Conservation (phyloP, 2,113 vertebrate species). For the Canis aureus region DNA sequence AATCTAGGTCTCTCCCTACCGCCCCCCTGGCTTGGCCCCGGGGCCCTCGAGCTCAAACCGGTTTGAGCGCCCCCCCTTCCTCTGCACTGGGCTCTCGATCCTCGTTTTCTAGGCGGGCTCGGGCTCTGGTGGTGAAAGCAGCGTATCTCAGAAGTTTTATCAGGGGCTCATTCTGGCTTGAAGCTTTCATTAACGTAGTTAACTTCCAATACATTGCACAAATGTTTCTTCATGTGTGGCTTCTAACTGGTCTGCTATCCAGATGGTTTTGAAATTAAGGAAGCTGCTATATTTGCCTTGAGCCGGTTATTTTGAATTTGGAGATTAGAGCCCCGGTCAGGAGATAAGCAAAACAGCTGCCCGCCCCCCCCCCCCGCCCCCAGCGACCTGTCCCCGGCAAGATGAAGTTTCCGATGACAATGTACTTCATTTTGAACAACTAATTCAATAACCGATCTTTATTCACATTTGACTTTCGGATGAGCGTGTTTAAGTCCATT, state of each 20-base stretch:
- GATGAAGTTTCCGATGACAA: background rate
- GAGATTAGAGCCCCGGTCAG: slow-evolving; percentile 63
- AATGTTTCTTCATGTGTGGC: slow-evolving; percentile 71
- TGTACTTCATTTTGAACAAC: slow-evolving; percentile 46
- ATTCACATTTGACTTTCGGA: slow-evolving; percentile 38
- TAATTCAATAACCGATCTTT: slow-evolving; percentile 26
- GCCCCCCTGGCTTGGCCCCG: background rate
- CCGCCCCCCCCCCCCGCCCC: background rate
- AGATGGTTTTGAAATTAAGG: slow-evolving; percentile 76
- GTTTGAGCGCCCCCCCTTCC: background rate
- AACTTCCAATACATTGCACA: background rate
- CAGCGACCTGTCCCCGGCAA: background rate
- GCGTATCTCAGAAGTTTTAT: slow-evolving; percentile 72
- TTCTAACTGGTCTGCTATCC: slow-evolving; percentile 41
- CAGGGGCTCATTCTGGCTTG: slow-evolving; percentile 76
- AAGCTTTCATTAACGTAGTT: slow-evolving; percentile 77
- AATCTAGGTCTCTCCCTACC: background rate
- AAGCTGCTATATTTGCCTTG: slow-evolving; percentile 69
- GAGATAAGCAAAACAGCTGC: slow-evolving; percentile 72
- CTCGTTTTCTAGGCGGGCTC: slow-evolving; percentile 66
- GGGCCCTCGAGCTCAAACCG: background rate
- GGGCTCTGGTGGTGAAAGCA: slow-evolving; percentile 67
- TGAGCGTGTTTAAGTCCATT: slow-evolving; percentile 65
- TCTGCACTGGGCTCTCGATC: slow-evolving; percentile 35
- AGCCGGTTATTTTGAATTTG: slow-evolving; percentile 74